Conservation (phyloP, 1,140 invertebrate genomes). For the Acyrthosiphon pisum region DNA sequence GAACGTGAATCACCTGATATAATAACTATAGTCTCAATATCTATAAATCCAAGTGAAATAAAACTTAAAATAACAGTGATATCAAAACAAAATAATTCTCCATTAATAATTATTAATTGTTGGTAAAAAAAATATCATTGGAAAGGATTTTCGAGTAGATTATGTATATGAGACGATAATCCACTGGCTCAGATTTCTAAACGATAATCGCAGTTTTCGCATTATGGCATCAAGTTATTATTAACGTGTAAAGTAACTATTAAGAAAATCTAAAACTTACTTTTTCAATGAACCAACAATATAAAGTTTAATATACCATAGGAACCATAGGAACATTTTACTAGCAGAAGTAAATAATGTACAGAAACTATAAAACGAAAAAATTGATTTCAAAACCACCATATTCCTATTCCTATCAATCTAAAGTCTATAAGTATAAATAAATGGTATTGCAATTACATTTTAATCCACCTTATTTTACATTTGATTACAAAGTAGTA, state of each 20-base stretch:
- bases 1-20: too few species aligned
- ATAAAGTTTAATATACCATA: neutral
- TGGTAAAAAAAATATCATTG: neutral
- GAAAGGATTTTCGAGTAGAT: neutral
- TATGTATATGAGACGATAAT: neutral
- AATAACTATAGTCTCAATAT: too few species aligned
- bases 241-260: neutral
- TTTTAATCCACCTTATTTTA: neutral
- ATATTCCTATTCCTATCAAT: neutral
- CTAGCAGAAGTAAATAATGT: neutral
- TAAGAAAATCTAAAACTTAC: neutral
- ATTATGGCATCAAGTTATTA: neutral
- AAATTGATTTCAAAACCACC: neutral
- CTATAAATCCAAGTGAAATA: neutral
- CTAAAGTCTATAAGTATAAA: neutral
- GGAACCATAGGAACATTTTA: neutral
- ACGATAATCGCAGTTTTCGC: neutral
- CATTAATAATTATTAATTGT: neutral
- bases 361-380: neutral
- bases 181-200: neutral
- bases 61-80: neutral
- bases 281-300: neutral
- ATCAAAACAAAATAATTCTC: neutral
- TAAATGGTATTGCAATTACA: neutral
- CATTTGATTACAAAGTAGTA: neutral